Evolutionary conservation across 1,140 invertebrate genomes (phyloP).

Genomic region (Odontomachus brunneus): DNA sequence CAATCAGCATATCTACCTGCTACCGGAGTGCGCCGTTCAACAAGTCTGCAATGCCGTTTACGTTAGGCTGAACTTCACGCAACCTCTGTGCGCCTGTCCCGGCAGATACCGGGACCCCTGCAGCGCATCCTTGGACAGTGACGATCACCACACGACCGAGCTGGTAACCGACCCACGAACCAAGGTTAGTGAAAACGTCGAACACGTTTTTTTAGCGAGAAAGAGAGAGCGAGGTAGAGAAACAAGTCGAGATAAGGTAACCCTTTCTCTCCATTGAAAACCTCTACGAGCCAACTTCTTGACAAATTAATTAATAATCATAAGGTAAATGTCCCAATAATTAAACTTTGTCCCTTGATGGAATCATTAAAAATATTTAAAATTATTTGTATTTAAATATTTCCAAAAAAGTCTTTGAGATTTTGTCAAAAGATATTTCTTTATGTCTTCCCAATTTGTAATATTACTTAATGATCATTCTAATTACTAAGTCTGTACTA

Average conservation of each 20-base stretch:
- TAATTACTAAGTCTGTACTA: too few relatives aligned
- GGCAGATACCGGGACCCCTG: constrained; percentile 93
- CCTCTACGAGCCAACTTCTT: too few relatives aligned
- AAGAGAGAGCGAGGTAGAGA: neutral
- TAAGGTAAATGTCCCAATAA: too few relatives aligned
- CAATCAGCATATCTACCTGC: constrained; percentile 95
- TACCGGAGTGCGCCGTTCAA: constrained; percentile 97
- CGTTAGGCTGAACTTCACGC: constrained; percentile 95
- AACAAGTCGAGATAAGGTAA: neutral
- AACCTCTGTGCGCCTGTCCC: constrained; percentile 96
- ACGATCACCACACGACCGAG: constrained; percentile 96
- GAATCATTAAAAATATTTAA: too few relatives aligned
- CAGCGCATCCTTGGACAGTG: constrained; percentile 94
- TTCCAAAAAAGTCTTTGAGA: too few relatives aligned
- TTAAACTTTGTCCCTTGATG: too few relatives aligned
- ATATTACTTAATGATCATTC: too few relatives aligned
- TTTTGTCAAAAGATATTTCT: too few relatives aligned
- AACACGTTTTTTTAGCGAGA: neutral
- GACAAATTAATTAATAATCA: too few relatives aligned
- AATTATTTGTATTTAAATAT: too few relatives aligned
- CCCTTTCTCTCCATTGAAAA: too few relatives aligned
- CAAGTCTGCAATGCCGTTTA: constrained; percentile 97
- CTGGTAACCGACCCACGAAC: constrained; percentile 93
- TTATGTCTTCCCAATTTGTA: too few relatives aligned
- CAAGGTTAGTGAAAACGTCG: constrained; percentile 87